phyloP scores from a whole-genome alignment of 2,797 vertebrate species.

The Sebastes paucispinis region DNA sequence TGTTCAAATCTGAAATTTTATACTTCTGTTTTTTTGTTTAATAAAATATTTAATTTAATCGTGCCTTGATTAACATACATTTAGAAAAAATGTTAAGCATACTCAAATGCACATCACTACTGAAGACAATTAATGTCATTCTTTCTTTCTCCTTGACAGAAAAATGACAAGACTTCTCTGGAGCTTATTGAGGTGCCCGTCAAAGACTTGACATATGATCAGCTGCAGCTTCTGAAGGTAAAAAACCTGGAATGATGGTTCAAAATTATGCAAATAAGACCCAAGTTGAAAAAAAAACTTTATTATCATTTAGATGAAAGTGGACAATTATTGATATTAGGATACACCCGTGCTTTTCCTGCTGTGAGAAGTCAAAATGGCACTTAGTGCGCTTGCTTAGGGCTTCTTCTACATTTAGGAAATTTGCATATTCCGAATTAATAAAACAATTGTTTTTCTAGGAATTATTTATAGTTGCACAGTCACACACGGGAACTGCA shows the following conservation, averaged over 20 bases:
- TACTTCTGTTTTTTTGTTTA: not conserved
- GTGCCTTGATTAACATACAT: not conserved
- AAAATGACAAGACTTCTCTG: conserved; percentile 88
- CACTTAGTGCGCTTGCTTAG: not conserved
- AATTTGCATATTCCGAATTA: not conserved
- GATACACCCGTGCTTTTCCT: not conserved
- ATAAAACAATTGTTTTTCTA: not conserved
- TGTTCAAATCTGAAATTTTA: not conserved
- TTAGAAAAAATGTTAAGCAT: not conserved
- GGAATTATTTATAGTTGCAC: not conserved
- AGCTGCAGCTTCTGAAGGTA: conserved; percentile 97
- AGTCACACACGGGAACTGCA: not conserved
- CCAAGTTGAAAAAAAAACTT: not conserved
- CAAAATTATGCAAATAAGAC: not conserved
- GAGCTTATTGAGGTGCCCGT: conserved; percentile 96
- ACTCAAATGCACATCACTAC: not conserved
- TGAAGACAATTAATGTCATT: not conserved
- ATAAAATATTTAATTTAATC: not conserved
- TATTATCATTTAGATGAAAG: not conserved
- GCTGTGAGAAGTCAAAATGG: not conserved
- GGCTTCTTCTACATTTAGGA: not conserved
- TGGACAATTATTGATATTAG: not conserved
- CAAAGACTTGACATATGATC: conserved; percentile 95
- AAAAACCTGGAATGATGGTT: not conserved
- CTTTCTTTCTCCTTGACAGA: conserved; percentile 76